Base-by-base conservation (phyloP, 2,888 invertebrate species). In the Eupithecia insigniata region DNA sequence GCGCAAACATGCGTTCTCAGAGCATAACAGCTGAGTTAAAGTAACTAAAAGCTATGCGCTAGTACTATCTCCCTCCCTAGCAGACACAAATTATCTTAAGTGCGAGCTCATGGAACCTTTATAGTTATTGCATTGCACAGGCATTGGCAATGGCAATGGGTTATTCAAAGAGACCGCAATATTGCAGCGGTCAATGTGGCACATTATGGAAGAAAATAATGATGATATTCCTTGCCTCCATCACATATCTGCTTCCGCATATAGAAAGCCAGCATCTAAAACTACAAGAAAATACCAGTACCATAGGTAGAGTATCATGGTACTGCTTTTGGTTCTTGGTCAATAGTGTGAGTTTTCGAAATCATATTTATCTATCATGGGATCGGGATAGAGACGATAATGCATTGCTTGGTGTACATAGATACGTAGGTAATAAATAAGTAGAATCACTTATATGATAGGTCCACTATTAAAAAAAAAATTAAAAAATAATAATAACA, bases 71-170 rank as follows among this genome's bases (percentile, higher is more conserved):
- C 62, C 26, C 79, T 77, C 62, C 26, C 55, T 55, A 55, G 12
- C 80, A 81, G 77, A 80, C 71, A 69, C 74, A 79, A 76, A 83
- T 85, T 83, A 86, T 81, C 84, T 83, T 78, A 81, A 87, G 83
- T 85, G 70, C 46, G n/a, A 30, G 68, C 61, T 68, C 36, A 39
- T 69, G 22, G 58, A 67, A 71, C 74, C 70, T 69, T 70, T 72
- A 75, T 72, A 67, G 74, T 69, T 72, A 70, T 70, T 60, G 74
- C 76, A 66, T 64, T 60, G 46, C 46, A 58, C 28, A 62, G 32
- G n/a, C 66, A 34, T 22, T 34, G 71, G 18, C 30, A 34, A 22
- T 34, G 67, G 22, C 36, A 67, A 71, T 67, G 65, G 71, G 78
- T 76, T 71, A 70, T 70, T 62, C 67, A 66, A 69, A 69, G 34